Evolutionary conservation across 2,888 invertebrate species (phyloP), one percentile per base, ranked within the genome.

Genomic region (Neria commutata): DNA sequence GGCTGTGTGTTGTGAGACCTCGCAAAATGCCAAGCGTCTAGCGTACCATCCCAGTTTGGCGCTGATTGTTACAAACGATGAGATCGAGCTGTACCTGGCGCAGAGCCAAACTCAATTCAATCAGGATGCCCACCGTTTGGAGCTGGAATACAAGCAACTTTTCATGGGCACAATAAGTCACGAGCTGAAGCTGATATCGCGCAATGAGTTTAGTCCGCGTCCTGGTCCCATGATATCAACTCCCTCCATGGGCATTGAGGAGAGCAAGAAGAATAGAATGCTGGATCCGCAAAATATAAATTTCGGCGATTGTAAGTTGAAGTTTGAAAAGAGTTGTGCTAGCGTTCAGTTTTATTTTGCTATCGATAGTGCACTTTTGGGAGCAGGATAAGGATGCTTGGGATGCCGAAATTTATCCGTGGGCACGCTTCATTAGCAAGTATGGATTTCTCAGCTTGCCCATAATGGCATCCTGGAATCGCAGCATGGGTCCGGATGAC

Each of bases 381-480:
- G 91, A 93, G 69, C 95, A 97, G 71, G 61, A 88, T 0, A 81
- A 83, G 14, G 89, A 98, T 72, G 87, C 89, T 53, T 96, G 94
- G 91, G 83, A 91, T 67, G 85, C 87, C 53, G 86, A 85, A 59
- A 87, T 86, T 3, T 96, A 91, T 78, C 91, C 92, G 0, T 85
- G 86, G 17, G 88, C 95, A 1, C 86, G 98, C 70, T 98, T 98
- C 80, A 88, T 91, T 1, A 96, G 97, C 0, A 98, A 99, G 81
- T 99, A 95, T 73, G 99, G 99, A 0, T 91, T 92, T 67, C 97
- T 98, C 81, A 92, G 96, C 1, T 83, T 93, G 63, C 96, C 98
- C 0, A 89, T 90, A 5, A 78, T 90, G n/a, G 83, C 85, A 21
- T 88, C 93, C 0, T 84, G 92, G 80, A 76, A 83, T 53, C 85